These are phyloP conservation scores for Chalcis sispes DNA, from an alignment of 2,888 invertebrate species.

Conservation along the genomic window DNA sequence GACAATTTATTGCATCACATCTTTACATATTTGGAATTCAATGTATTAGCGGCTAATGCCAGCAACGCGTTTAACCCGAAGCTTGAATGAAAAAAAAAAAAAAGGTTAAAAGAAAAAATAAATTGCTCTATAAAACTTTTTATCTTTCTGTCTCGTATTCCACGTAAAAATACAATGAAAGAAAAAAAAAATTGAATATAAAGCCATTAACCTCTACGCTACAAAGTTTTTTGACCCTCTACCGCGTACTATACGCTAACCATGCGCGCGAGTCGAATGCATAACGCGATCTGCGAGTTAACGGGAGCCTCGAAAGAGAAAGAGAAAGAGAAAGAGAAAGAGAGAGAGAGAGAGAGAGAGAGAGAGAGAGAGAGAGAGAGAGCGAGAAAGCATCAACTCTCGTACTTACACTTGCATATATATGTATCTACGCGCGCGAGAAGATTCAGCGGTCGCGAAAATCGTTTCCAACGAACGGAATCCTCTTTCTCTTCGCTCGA, in stretches of 20 bases:
- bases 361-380: background rate
- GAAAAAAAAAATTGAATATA: background rate
- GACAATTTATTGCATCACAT: too few species aligned
- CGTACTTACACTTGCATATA: background rate
- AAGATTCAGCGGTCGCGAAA: constrained; percentile 3
- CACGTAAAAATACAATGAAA: background rate
- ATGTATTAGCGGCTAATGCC: too few species aligned
- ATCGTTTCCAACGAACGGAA: constrained; percentile 39
- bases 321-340: background rate
- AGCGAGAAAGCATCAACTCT: too few species aligned
- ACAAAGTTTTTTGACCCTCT: constrained; percentile 35
- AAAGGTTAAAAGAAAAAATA: too few species aligned
- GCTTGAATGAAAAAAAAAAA: too few species aligned
- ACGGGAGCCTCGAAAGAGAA: background rate
- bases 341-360: background rate
- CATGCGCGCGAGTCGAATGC: constrained; percentile 23
- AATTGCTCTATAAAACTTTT: too few species aligned
- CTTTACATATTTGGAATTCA: too few species aligned
- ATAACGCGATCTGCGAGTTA: constrained; percentile 14
- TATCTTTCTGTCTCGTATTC: too few species aligned
- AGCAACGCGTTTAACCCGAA: background rate
- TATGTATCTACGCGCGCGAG: background rate
- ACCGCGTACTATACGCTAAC: background rate
- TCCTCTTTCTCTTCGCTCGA: too few species aligned
- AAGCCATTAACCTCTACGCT: constrained; percentile 23